Percentiles rank a stretch among this genome's conserved stretches.
Conservation (phyloP, 2,888 invertebrate genomes). For the Caradrina clavipalpis region DNA sequence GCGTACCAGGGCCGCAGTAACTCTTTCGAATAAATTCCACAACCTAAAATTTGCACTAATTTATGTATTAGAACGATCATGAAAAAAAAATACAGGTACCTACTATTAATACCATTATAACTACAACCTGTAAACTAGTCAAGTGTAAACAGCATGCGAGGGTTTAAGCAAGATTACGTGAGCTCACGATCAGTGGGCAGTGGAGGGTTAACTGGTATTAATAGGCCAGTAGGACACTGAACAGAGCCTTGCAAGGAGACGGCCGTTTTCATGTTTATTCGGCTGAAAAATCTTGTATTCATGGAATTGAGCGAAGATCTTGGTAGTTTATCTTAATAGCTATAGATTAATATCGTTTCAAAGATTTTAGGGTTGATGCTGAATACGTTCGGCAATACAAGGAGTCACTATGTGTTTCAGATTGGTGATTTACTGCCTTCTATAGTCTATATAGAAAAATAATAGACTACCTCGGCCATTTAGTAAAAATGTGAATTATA, state of each 20-base stretch:
- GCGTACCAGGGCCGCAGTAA: no score
- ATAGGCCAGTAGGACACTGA: slow-evolving; percentile 33
- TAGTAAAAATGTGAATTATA: no score
- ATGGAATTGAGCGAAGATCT: background rate
- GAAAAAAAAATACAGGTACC: no score
- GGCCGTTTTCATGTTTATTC: slow-evolving; percentile 15
- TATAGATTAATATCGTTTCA: background rate
- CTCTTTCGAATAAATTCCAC: no score
- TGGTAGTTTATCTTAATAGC: background rate
- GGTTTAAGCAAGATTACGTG: slow-evolving; percentile 48
- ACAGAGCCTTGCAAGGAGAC: slow-evolving; percentile 19
- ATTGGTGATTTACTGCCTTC: no score
- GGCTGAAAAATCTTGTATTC: slow-evolving; percentile 1
- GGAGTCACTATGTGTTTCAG: no score
- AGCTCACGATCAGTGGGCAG: slow-evolving; percentile 45
- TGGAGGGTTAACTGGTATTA: slow-evolving; percentile 48
- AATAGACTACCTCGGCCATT: no score
- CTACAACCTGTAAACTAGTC: slow-evolving; percentile 17
- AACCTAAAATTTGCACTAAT: no score
- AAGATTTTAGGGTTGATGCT: background rate
- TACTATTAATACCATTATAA: slow-evolving; percentile 6
- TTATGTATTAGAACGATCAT: background rate
- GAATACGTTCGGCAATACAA: no score
- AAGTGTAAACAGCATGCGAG: slow-evolving; percentile 34
- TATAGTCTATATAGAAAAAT: no score